A percentile compares a stretch with the other conserved stretches of the same genome.
These are phyloP conservation scores for Cantharis rustica DNA, from an alignment of 2,888 invertebrate species.

Conservation along the genomic window DNA sequence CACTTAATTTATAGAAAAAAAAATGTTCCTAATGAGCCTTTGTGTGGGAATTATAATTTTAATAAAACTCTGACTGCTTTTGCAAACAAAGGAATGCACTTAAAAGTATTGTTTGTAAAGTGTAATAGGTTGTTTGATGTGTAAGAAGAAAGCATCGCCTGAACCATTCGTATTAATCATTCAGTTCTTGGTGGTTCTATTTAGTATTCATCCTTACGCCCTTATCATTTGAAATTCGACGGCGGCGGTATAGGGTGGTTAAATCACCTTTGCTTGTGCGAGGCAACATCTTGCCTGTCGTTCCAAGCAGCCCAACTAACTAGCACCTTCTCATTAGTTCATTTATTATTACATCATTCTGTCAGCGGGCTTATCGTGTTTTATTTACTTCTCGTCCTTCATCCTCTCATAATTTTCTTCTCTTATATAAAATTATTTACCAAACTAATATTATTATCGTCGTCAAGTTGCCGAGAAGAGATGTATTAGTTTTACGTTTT, in stretches of 20 bases:
- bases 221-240: conserved; percentile 40
- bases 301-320: conserved; percentile 38
- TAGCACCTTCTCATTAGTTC: conserved; percentile 42
- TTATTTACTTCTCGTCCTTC: background rate
- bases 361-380: conserved; percentile 19
- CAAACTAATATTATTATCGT: background rate
- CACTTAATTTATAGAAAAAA: background rate
- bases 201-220: conserved; percentile 49
- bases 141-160: conserved; percentile 34
- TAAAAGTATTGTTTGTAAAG: background rate
- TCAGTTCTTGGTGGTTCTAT: conserved; percentile 45
- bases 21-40: background rate
- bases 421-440: background rate
- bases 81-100: background rate
- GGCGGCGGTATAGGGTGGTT: conserved; percentile 4
- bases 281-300: conserved; percentile 41
- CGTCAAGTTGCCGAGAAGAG: background rate
- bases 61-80: background rate
- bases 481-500: background rate
- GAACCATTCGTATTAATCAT: conserved; percentile 50
- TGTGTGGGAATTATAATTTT: background rate
- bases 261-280: conserved; percentile 42
- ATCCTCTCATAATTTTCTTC: background rate
- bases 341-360: conserved; percentile 43
- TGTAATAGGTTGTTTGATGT: conserved; percentile 24